phyloP scores from a whole-genome alignment of 2,888 invertebrate genomes.

The Seira musarum region DNA sequence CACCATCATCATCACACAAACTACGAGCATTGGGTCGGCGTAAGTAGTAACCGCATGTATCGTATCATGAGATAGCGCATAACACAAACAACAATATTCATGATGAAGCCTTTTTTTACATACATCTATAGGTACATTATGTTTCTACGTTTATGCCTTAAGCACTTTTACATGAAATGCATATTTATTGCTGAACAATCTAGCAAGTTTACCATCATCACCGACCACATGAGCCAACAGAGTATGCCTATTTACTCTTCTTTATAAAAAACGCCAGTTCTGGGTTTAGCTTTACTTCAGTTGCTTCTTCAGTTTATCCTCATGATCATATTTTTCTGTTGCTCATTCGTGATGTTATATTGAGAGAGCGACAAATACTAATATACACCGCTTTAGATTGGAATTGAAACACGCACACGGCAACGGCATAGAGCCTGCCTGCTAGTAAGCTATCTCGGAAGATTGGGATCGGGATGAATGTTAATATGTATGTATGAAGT shows the following conservation, averaged over 20 bases:
- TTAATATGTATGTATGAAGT: background rate
- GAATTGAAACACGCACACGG: slow-evolving; percentile 1
- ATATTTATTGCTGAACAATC: background rate
- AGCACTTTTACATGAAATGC: slow-evolving; percentile 16
- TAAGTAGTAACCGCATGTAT: slow-evolving; percentile 16
- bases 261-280: slow-evolving; percentile 6
- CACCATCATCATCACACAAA: slow-evolving; percentile 7
- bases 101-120: background rate
- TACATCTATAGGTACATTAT: background rate
- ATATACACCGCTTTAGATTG: background rate
- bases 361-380: background rate
- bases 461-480: background rate
- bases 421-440: too few relatives aligned
- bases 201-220: slow-evolving; percentile 5
- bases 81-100: background rate
- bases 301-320: slow-evolving; percentile 2
- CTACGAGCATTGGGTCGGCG: background rate
- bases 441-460: background rate
- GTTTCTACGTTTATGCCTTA: background rate
- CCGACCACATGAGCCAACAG: background rate
- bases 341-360: background rate
- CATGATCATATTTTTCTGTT: background rate
- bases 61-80: background rate
- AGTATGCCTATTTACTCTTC: background rate
- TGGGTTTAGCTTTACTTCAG: background rate